Conservation (phyloP, 2,113 vertebrate species). For the Sciurus niger region DNA sequence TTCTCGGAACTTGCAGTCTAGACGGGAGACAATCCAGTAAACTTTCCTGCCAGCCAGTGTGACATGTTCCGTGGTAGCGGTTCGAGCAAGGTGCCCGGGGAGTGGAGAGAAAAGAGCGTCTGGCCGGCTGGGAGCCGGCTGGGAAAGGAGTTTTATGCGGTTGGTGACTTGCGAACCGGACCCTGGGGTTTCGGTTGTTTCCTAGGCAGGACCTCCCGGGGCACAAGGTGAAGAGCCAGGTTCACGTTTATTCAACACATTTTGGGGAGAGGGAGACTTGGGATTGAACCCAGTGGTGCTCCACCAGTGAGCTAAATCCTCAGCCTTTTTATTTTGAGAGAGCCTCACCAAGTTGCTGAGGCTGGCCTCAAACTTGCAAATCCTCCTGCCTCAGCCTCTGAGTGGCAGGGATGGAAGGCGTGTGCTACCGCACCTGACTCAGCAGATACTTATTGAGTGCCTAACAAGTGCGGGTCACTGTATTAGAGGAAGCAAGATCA, state of each 20-base stretch:
- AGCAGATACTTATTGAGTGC: neutral
- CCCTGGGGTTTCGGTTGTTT: neutral
- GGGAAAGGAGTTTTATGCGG: neutral
- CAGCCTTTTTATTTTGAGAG: no score
- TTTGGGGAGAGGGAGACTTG: no score
- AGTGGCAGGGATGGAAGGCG: no score
- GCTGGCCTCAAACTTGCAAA: no score
- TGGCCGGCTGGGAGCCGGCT: neutral
- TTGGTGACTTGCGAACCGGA: neutral
- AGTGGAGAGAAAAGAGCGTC: neutral
- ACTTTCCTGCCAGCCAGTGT: fast-evolving
- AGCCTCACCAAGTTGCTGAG: no score
- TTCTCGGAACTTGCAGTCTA: neutral
- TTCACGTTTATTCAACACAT: neutral
- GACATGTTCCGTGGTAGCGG: fast-evolving
- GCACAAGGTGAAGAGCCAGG: neutral
- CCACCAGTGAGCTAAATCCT: no score
- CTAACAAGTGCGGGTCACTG: neutral
- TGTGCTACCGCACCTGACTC: no score
- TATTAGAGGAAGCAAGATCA: neutral
- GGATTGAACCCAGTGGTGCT: no score
- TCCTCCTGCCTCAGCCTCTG: no score
- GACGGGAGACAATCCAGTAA: neutral
- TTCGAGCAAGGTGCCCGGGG: neutral
- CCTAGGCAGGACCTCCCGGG: neutral